Evolutionary conservation across 2,888 invertebrate genomes (phyloP), one percentile per base, ranked within the genome.

Genomic region (Corythucha ciliata): DNA sequence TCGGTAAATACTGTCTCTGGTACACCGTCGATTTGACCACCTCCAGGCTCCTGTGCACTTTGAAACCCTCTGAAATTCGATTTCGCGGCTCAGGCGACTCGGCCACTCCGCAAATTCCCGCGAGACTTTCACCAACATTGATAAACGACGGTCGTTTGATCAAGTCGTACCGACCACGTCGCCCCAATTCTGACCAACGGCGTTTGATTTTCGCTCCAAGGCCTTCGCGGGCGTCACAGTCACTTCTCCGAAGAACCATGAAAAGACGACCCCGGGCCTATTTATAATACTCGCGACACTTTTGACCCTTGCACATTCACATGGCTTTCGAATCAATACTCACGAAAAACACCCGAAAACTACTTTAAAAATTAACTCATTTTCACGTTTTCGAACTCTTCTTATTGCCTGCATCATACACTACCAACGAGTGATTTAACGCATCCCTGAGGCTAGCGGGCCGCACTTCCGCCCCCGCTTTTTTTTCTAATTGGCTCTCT

Each of bases 111-210:
- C 55, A 55, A 22, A 55, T 41, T 27, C 45, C 51, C 46, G 52
- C 52, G 33, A 51, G 48, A 21, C 53, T 45, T 22, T 46, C 48
- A n/a, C n/a, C n/a, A n/a, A n/a, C n/a, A n/a, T n/a, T n/a, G n/a
- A n/a, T n/a, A n/a, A n/a, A n/a, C n/a, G 36, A 29, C 29, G 48
- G 48, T 20, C 45, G 24, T 14, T 36, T 29, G 6, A 48, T 37
- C 37, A 53, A 29, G 36, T 60, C 55, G 50, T 58, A 56, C 26
- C 57, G 57, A 14, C 58, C 56, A 25, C 58, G 51, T 4, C 54
- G 52, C 22, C 55, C 63, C 48, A 63, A 54, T 48, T 63, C 63
- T 46, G 61, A 58, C 62, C 63, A 63, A 3, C 63, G 59, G 16
- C 63, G 56, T 2, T 61, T 57, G 47, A 63, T 59, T 51, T 60